phyloP scores from a whole-genome alignment of 2,797 vertebrate species.

The Sylvia borin region DNA sequence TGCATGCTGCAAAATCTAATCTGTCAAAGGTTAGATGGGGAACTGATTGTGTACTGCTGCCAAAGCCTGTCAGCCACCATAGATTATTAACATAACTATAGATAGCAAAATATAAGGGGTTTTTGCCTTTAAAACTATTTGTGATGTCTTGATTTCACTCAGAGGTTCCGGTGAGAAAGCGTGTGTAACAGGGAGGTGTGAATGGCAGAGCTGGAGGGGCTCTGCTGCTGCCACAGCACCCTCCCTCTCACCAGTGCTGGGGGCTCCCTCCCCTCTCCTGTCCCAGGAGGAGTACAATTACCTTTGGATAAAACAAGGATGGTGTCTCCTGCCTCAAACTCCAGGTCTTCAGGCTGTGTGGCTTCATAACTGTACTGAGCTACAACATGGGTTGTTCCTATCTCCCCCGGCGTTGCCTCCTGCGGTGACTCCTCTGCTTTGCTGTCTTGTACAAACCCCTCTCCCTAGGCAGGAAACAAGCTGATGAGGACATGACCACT shows the following conservation, averaged over 20 bases:
- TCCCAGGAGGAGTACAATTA: slow-evolving; percentile 30
- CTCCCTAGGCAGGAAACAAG: slow-evolving; percentile 60
- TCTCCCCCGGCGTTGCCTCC: slow-evolving; percentile 12
- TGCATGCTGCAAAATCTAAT: not conserved
- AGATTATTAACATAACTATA: not conserved
- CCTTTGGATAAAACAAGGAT: slow-evolving; percentile 87
- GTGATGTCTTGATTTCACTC: not conserved
- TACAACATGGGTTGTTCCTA: slow-evolving; percentile 65
- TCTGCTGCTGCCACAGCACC: not conserved
- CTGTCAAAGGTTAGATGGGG: not conserved
- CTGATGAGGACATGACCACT: not conserved
- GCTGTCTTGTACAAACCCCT: slow-evolving; percentile 38
- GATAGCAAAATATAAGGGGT: rapidly evolving
- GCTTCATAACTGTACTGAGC: slow-evolving; percentile 87
- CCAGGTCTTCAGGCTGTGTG: slow-evolving; percentile 88
- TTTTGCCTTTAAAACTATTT: not conserved
- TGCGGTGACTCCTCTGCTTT: slow-evolving; percentile 52
- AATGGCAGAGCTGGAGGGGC: not conserved
- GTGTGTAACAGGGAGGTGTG: rapidly evolving
- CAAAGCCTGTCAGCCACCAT: not conserved
- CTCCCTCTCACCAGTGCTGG: not conserved
- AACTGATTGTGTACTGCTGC: not conserved
- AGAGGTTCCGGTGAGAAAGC: not conserved
- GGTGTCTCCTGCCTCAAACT: slow-evolving; percentile 84
- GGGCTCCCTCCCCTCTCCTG: not conserved